Evolutionary conservation across 2,888 invertebrate species (phyloP), one percentile per base, ranked within the genome.

Genomic region (Pristionchus entomophagus): DNA sequence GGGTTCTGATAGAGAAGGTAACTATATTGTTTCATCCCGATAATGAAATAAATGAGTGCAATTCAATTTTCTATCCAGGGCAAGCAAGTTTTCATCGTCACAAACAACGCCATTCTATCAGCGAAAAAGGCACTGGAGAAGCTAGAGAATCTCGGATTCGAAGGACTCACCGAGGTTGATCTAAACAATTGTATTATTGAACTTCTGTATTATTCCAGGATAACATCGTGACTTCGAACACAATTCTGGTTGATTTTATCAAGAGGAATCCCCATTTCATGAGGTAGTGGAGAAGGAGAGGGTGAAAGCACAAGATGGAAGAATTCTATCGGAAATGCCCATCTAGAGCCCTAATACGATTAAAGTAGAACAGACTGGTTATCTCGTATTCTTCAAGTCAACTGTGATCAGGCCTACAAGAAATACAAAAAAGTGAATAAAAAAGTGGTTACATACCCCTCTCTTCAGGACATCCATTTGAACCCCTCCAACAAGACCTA

Each of bases 71-170:
- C 17, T 69, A 6, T 69, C 26, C 41, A 94, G 94, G 97, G 97
- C 2, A 97, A 97, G 94, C 95, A 95, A 92, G 96, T 97, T 86
- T 96, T 96, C 94, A 97, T 96, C 94, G 96, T 97, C 8, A 97
- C 97, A 32, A 97, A 97, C 93, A 97, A 97, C 94, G 97, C 97
- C 14, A 96, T 96, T 0, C 97, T 96, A 94, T 96, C 96, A 12
- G 95, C 97, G 86, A 95, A 95, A 85, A 96, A 96, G 89, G 96
- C 96, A 94, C 95, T 96, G 38, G 94, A 94, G 19, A 97, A 92
- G 65, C 80, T 91, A 22, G 86, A 88, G 59, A 88, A 88, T 59
- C 84, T 91, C 2, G 91, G 91, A 49, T 91, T 89, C 78, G 88
- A 86, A 6, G 80, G 85, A 41, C 69, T 91, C 26, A 87, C 87